Percentiles rank a stretch among this genome's conserved stretches.
Evolutionary conservation across 2,113 vertebrate genomes (phyloP).

Genomic region (Octodon degus): DNA sequence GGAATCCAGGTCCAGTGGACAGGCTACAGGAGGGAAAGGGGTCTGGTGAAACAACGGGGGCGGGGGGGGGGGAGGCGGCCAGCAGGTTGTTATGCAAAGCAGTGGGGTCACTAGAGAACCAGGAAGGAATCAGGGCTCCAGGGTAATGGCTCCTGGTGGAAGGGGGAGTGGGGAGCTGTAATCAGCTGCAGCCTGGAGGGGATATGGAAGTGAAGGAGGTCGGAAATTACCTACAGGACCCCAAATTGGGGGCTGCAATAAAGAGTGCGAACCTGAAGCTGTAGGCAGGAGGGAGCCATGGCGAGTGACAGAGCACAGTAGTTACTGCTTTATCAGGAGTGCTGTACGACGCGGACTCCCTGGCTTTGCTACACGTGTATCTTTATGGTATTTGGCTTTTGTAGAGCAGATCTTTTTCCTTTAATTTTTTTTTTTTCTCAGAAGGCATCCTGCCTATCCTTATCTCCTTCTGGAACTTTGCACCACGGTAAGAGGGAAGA

Average conservation of each 20-base stretch:
- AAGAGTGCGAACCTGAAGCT: neutral
- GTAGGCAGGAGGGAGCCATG: neutral
- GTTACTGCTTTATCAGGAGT: neutral
- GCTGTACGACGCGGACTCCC: fast-evolving
- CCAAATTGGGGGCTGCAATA: neutral
- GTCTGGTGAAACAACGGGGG: neutral
- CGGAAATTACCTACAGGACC: neutral
- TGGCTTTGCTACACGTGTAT: neutral
- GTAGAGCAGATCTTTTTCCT: neutral
- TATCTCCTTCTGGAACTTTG: neutral
- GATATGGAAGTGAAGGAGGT: neutral
- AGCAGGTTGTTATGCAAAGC: neutral
- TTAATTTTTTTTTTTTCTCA: neutral
- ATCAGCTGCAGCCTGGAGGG: neutral
- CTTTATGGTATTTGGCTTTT: neutral
- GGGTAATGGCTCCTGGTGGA: neutral
- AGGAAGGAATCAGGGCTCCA: neutral
- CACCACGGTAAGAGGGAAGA: neutral
- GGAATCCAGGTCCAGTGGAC: neutral
- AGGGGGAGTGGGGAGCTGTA: neutral
- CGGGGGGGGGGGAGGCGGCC: too few relatives aligned
- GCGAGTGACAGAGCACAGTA: neutral
- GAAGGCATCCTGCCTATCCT: neutral
- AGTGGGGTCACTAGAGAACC: neutral
- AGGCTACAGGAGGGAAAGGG: neutral